Evolutionary conservation across 2,797 vertebrate genomes (phyloP).

Genomic region (Danio choprae): DNA sequence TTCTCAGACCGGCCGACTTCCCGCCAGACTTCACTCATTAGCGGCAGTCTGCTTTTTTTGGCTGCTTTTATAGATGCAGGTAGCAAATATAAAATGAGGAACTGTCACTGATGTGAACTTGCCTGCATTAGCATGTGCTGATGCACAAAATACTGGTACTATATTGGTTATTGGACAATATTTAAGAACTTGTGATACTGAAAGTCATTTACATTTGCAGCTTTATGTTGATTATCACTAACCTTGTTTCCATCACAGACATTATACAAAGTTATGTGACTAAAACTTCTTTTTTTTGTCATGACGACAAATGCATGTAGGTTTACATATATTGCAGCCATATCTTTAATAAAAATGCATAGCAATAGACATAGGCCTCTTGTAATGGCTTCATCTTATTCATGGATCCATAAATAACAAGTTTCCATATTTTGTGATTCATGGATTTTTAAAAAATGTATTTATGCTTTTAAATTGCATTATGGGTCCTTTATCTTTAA

Average conservation of each 20-base stretch:
- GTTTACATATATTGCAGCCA: too few species aligned
- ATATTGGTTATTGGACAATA: background rate
- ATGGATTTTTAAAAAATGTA: too few species aligned
- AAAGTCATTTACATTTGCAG: background rate
- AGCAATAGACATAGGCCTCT: too few species aligned
- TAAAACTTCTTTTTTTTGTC: background rate
- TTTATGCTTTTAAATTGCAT: too few species aligned
- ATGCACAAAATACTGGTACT: background rate
- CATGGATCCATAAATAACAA: too few species aligned
- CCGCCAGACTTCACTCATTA: slow-evolving; percentile 42
- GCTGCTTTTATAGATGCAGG: slow-evolving; percentile 12
- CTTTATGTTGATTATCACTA: background rate
- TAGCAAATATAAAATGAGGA: background rate
- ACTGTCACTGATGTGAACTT: background rate
- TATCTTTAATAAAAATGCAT: too few species aligned
- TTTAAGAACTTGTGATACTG: background rate
- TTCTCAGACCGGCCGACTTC: slow-evolving; percentile 43
- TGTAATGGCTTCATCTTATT: too few species aligned
- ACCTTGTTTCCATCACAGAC: too few species aligned
- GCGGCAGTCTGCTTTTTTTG: slow-evolving; percentile 42
- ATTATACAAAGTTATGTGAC: too few species aligned
- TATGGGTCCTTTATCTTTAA: too few species aligned
- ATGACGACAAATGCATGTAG: background rate
- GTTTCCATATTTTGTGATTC: too few species aligned
- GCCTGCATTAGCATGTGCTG: background rate